Base-by-base conservation (phyloP, 1,140 invertebrate species). In the Agrypnia vestita region DNA sequence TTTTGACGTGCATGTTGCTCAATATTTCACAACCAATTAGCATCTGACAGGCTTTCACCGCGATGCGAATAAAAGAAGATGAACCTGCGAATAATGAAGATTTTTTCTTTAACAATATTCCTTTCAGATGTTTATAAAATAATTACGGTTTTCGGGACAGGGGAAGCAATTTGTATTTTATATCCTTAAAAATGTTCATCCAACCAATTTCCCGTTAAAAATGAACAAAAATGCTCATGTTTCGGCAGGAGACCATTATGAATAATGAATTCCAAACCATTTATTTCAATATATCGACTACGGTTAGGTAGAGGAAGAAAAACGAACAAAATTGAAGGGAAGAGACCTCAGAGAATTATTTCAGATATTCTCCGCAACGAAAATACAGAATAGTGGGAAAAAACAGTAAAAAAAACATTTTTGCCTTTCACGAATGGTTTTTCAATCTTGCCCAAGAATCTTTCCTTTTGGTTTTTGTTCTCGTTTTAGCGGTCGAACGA, bases 251-350 rank as follows among this genome's bases (percentile, higher is more conserved):
- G 64, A 71, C 43, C 76, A 78, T 78, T 78, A 78, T 56, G 76
- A 78, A 78, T 73, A 79, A 79, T 73, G 67, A 73, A 79, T 79
- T 56, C 77, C 69, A 53, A 69, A 62, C 77, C 77, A 79, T 79
- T 79, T 79, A 79, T 79, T 79, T 79, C 77, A 79, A 79, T 79
- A 79, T 62, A 79, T 79, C 77, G 77, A 64, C 71, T 79, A 69
- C 76, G 25, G 69, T 61, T 61, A 46, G 73, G 56, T 43, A 19
- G 35, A 76, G 59, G 53, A 49, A 74, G 53, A 21, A 15, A 71
- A 35, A 74, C 25, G 51, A 74, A 56, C 51, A 67, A 77, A 69
- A 77, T 77, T 72, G 75, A 67, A 69, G 53, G 51, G 75, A 55
- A 77, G 47, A 55, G 47, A 55, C 59, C 67, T 71, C 46, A 10